A percentile compares a stretch with the other conserved stretches of the same genome.
Evolutionary conservation across 1,140 invertebrate genomes (phyloP).

Genomic region (Zelostemma sp.): DNA sequence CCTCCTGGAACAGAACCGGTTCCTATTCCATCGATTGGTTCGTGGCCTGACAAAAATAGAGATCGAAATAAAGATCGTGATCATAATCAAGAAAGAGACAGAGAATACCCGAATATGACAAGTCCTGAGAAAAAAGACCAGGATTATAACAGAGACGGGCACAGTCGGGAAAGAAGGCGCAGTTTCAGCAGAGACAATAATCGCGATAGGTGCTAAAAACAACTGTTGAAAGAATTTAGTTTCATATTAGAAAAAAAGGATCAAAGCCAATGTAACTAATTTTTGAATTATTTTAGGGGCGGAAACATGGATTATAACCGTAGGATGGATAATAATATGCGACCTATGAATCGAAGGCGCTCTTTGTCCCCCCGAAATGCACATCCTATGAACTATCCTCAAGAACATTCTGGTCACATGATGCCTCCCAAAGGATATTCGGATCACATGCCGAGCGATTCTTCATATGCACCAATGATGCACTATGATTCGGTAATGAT

Average conservation of each 20-base stretch:
- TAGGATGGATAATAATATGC: constrained; percentile 60
- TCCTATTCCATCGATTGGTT: constrained; percentile 59
- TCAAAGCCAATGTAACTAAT: constrained; percentile 10
- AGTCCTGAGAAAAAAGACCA: constrained; percentile 55
- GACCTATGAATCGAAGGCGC: constrained; percentile 58
- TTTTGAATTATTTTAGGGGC: constrained; percentile 41
- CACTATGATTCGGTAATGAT: constrained; percentile 66
- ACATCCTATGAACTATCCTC: constrained; percentile 58
- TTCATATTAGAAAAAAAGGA: background rate
- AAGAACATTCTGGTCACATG: constrained; percentile 47
- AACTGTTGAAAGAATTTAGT: too few relatives aligned
- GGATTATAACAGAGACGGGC: constrained; percentile 56
- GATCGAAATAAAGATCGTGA: constrained; percentile 6
- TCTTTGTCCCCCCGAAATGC: constrained; percentile 63
- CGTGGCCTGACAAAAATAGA: constrained; percentile 34
- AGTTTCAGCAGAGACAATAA: constrained; percentile 66
- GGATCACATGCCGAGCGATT: constrained; percentile 51
- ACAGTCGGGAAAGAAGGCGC: constrained; percentile 60
- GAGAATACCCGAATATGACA: constrained; percentile 38
- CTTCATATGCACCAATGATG: constrained; percentile 61
- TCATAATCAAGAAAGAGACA: constrained; percentile 46
- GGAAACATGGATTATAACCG: constrained; percentile 54
- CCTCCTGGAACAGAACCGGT: constrained; percentile 68
- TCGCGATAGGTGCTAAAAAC: constrained; percentile 54
- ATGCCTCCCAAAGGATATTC: constrained; percentile 61